Evolutionary conservation across 2,888 invertebrate genomes (phyloP).

Genomic region (Campaea margaritaria): DNA sequence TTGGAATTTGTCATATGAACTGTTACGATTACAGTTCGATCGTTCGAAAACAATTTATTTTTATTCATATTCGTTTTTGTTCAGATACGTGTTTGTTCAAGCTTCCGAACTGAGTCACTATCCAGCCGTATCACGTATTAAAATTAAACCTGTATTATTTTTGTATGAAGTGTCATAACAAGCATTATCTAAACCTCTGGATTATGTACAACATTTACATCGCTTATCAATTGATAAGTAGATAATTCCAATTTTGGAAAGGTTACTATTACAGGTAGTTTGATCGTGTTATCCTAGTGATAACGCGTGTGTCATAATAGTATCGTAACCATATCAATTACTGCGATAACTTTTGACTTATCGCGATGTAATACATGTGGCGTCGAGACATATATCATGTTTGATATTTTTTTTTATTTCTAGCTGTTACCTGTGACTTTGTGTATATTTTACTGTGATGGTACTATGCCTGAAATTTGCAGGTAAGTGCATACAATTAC

Average conservation of each 20-base stretch:
- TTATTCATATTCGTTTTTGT: background rate
- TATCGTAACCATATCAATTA: conserved; percentile 56
- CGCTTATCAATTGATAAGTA: conserved; percentile 29
- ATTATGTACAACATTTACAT: conserved; percentile 29
- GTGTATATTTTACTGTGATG: no score
- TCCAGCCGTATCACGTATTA: conserved; percentile 1
- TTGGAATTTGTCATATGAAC: no score
- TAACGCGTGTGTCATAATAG: conserved; percentile 45
- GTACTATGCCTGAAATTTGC: no score
- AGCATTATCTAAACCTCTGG: conserved; percentile 28
- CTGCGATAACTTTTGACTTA: conserved; percentile 41
- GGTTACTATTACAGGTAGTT: conserved; percentile 48
- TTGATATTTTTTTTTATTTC: no score
- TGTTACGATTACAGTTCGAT: background rate
- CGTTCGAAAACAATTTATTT: background rate
- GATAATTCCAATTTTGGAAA: conserved; percentile 47
- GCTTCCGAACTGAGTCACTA: conserved; percentile 11
- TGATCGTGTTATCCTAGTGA: conserved; percentile 46
- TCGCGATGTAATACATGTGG: conserved; percentile 28
- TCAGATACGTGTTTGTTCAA: background rate
- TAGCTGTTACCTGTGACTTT: no score
- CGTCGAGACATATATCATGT: background rate
- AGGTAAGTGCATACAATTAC: no score
- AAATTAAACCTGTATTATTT: conserved; percentile 21
- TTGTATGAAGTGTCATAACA: conserved; percentile 25